Conservation (phyloP, 2,113 vertebrate genomes). For the Arothron firmamentum region DNA sequence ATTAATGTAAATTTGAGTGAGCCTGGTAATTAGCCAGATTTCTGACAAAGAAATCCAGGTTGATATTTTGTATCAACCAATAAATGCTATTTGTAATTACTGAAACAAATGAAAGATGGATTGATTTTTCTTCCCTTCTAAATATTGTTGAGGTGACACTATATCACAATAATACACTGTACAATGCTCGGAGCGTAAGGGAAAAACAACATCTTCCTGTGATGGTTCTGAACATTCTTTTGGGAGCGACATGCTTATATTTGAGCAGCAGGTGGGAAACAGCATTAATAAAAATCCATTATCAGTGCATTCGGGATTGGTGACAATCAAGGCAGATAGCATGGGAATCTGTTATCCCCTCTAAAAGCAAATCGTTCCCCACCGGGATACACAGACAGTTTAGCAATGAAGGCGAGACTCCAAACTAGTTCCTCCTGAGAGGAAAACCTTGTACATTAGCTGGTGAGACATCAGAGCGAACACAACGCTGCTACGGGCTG, state of each 20-base stretch:
- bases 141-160: too few relatives aligned
- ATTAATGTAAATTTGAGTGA: not conserved
- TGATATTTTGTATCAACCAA: not conserved
- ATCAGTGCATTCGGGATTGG: conserved; percentile 51
- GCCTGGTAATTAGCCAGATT: conserved; percentile 6
- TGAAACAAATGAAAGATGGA: too few relatives aligned
- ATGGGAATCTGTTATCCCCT: conserved; percentile 60
- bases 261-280: conserved; percentile 39
- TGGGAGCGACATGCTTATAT: conserved; percentile 31
- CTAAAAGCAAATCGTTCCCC: conserved; percentile 56
- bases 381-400: conserved; percentile 38
- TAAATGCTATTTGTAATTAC: too few relatives aligned
- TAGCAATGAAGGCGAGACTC: conserved; percentile 54
- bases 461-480: conserved; percentile 11
- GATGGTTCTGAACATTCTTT: too few relatives aligned
- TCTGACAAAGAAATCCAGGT: conserved; percentile 17
- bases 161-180: too few relatives aligned
- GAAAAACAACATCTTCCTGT: too few relatives aligned
- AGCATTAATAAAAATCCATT: conserved; percentile 58
- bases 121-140: too few relatives aligned
- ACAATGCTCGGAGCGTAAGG: too few relatives aligned
- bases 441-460: conserved; percentile 29
- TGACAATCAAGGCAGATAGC: conserved; percentile 46
- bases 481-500: conserved; percentile 12
- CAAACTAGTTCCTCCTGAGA: conserved; percentile 41